Conservation (phyloP, 2,888 invertebrate genomes). For the Trissoscelio sp. region DNA sequence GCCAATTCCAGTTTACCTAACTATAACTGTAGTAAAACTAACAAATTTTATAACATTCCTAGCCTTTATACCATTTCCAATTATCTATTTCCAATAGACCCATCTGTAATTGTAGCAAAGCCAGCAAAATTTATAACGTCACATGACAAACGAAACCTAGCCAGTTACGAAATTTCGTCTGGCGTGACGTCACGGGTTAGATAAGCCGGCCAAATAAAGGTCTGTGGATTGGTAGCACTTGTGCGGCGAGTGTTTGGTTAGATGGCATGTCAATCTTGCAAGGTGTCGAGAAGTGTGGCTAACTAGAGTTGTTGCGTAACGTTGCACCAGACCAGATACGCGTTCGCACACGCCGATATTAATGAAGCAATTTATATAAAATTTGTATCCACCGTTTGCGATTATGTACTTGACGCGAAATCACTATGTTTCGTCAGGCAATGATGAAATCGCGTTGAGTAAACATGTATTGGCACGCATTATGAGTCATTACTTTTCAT, state of each 20-base stretch:
- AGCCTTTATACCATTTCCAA: too few relatives aligned
- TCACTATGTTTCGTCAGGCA: constrained; percentile 36
- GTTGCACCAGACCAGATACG: not conserved
- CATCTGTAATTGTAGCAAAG: too few relatives aligned
- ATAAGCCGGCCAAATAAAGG: constrained; percentile 28
- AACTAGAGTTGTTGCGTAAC: constrained; percentile 39
- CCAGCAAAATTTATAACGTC: not conserved
- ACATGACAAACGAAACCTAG: not conserved
- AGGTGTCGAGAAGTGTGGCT: constrained; percentile 9
- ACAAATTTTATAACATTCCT: too few relatives aligned
- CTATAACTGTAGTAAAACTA: too few relatives aligned
- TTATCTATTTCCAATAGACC: too few relatives aligned
- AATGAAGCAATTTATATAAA: constrained; percentile 57
- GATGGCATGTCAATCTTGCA: constrained; percentile 19
- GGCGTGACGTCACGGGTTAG: constrained; percentile 8
- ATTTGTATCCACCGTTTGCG: constrained; percentile 35
- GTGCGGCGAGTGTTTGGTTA: constrained; percentile 9
- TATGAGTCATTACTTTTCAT: constrained; percentile 42
- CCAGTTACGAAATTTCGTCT: constrained; percentile 14
- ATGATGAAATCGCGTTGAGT: constrained; percentile 43
- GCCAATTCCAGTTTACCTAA: too few relatives aligned
- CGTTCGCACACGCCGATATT: constrained; percentile 23
- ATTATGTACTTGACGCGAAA: constrained; percentile 41
- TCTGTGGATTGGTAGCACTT: not conserved
- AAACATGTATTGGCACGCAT: constrained; percentile 38